These are phyloP conservation scores for Numenius phaeopus DNA, from an alignment of 2,797 vertebrate species.

Conservation along the genomic window DNA sequence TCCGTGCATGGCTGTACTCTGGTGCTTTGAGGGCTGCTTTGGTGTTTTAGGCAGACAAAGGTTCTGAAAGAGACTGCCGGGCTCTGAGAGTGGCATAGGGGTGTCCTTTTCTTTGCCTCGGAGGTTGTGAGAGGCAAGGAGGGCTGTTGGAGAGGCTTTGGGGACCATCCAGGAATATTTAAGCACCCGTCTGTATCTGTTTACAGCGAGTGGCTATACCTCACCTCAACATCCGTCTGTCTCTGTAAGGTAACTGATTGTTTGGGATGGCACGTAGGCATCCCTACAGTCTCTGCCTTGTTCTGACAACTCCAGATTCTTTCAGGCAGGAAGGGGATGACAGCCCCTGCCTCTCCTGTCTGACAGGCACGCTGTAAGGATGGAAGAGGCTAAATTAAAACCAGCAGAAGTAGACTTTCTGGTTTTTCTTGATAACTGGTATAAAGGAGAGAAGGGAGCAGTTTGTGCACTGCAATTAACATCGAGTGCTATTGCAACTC, in stretches of 20 bases:
- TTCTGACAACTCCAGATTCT: background rate
- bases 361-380: slow-evolving; percentile 8
- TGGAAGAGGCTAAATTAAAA: slow-evolving; percentile 59
- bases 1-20: background rate
- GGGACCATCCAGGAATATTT: background rate
- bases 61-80: background rate
- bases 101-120: background rate
- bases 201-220: rapidly evolving
- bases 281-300: background rate
- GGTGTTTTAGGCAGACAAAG: background rate
- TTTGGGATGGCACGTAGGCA: background rate
- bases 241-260: background rate
- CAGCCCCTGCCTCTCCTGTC: slow-evolving; percentile 29
- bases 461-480: slow-evolving; percentile 60
- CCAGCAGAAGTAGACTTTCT: slow-evolving; percentile 37
- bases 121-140: background rate
- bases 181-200: background rate
- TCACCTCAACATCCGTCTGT: background rate
- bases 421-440: slow-evolving; percentile 72
- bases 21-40: background rate
- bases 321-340: slow-evolving; percentile 1
- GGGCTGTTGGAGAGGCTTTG: background rate
- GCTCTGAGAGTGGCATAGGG: background rate
- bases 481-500: slow-evolving; percentile 48
- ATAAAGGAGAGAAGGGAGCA: slow-evolving; percentile 55